Evolutionary conservation across 2,888 invertebrate species (phyloP).

Genomic region (Rhagophthalmus giganteus): DNA sequence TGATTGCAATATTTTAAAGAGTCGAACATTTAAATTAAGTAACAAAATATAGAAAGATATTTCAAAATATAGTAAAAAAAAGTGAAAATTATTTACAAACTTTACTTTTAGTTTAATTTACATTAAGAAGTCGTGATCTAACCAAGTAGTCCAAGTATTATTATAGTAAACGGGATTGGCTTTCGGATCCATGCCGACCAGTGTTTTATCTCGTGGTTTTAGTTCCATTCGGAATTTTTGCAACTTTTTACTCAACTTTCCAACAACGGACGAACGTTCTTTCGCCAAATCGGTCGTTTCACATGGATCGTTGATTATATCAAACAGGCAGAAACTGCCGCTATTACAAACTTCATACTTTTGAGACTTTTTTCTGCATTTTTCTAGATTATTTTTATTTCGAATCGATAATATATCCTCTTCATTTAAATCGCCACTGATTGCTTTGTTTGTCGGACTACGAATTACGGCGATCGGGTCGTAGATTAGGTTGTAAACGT

Average conservation of each 20-base stretch:
- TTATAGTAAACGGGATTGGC: not conserved
- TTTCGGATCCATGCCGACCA: not conserved
- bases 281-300: not conserved
- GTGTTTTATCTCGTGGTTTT: not conserved
- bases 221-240: not conserved
- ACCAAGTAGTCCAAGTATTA: constrained; percentile 1
- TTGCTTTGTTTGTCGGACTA: not conserved
- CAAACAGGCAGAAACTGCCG: not conserved
- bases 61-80: too few relatives aligned
- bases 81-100: too few relatives aligned
- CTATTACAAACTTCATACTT: not conserved
- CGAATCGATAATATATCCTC: not conserved
- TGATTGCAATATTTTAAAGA: too few relatives aligned
- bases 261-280: not conserved
- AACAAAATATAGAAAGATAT: too few relatives aligned
- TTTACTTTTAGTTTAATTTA: too few relatives aligned
- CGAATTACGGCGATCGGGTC: not conserved
- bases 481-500: not conserved
- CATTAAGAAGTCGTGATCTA: not conserved
- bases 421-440: not conserved
- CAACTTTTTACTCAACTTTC: not conserved
- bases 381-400: not conserved
- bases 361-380: not conserved
- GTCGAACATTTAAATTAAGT: too few relatives aligned
- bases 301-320: not conserved